Evolutionary conservation across 2,888 invertebrate species (phyloP).

Genomic region (Selenia dentaria): DNA sequence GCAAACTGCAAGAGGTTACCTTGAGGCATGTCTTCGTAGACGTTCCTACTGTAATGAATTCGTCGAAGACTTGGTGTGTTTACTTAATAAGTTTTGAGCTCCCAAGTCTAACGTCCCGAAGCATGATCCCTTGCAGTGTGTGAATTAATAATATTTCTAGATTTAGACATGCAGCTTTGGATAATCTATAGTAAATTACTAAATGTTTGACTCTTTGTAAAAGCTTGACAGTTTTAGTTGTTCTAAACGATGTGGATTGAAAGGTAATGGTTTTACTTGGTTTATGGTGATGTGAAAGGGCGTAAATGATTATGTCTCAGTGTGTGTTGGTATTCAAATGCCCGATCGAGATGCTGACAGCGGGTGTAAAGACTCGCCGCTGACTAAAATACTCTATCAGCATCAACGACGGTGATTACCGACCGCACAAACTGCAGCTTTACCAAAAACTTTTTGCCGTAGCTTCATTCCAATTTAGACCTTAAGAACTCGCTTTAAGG

Average conservation of each 20-base stretch:
- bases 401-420: slow-evolving; percentile 73
- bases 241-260: slow-evolving; percentile 82
- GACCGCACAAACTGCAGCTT: slow-evolving; percentile 63
- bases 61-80: slow-evolving; percentile 66
- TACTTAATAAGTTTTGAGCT: slow-evolving; percentile 45
- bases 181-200: slow-evolving; percentile 70
- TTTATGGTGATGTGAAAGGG: slow-evolving; percentile 81
- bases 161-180: slow-evolving; percentile 74
- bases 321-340: slow-evolving; percentile 91
- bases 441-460: slow-evolving; percentile 42
- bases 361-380: slow-evolving; percentile 62
- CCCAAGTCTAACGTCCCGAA: slow-evolving; percentile 65
- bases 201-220: slow-evolving; percentile 80
- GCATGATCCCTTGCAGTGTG: slow-evolving; percentile 82
- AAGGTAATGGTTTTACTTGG: slow-evolving; percentile 83
- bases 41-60: slow-evolving; percentile 44
- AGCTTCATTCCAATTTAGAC: slow-evolving; percentile 64
- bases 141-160: slow-evolving; percentile 56
- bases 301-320: slow-evolving; percentile 74
- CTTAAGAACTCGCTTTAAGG: slow-evolving; percentile 65
- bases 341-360: slow-evolving; percentile 83
- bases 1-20: slow-evolving; percentile 80
- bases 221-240: slow-evolving; percentile 81
- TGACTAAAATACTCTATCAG: slow-evolving; percentile 80
- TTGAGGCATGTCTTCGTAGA: slow-evolving; percentile 65